Percentiles rank a stretch among this genome's conserved stretches.
phyloP scores from a whole-genome alignment of 2,797 vertebrate genomes.

The Pyrocephalus nanus region DNA sequence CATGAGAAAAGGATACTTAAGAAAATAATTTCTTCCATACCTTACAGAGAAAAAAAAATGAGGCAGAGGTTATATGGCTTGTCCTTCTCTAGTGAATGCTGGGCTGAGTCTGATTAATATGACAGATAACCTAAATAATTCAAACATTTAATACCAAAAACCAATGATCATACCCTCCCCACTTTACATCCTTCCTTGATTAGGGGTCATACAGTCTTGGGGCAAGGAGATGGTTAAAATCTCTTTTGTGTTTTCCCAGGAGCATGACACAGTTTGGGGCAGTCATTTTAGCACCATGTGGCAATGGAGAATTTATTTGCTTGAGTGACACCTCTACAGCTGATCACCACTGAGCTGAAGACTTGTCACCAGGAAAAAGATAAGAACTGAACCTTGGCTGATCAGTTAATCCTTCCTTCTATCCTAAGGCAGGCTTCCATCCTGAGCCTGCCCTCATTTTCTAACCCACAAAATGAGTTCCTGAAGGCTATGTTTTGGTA shows the following conservation, averaged over 20 bases:
- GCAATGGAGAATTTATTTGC: not conserved
- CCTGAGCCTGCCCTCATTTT: not conserved
- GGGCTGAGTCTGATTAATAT: not conserved
- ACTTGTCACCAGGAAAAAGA: not conserved
- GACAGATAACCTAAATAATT: not conserved
- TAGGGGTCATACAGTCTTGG: not conserved
- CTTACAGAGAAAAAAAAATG: not conserved
- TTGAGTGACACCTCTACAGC: not conserved
- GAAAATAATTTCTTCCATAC: not conserved
- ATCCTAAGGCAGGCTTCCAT: not conserved
- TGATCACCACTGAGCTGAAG: not conserved
- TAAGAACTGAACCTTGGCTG: not conserved
- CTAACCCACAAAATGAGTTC: not conserved
- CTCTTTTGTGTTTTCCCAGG: not conserved
- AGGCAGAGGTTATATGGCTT: not conserved
- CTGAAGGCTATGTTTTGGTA: not conserved
- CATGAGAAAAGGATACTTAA: not conserved
- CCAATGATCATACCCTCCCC: not conserved
- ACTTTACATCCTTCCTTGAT: not conserved
- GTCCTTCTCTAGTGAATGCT: not conserved
- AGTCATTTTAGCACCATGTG: fast-evolving
- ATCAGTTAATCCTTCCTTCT: not conserved
- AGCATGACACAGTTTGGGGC: not conserved
- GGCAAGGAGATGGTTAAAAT: not conserved
- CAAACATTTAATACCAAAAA: not conserved